Evolutionary conservation across 2,888 invertebrate genomes (phyloP), one percentile per base, ranked within the genome.

Genomic region (Chalcis sispes): DNA sequence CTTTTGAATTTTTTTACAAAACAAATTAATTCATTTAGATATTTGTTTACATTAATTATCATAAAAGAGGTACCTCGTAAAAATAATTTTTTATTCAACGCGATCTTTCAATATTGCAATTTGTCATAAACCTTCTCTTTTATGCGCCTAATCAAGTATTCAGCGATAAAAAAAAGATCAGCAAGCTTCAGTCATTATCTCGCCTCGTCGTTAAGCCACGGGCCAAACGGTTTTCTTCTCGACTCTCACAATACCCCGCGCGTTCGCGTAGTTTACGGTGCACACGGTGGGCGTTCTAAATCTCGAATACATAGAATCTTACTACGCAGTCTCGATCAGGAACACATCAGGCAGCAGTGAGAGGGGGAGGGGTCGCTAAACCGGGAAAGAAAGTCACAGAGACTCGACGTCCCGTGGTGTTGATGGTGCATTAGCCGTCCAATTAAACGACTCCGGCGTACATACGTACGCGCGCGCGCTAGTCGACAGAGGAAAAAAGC

Each of bases 31-130:
- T 50, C 36, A 3, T n/a, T 7, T 18, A 10, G 7, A 10, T 18
- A 73, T 67, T 61, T 73, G 73, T 73, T 73, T 73, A 73, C 52
- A 42, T 42, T 67, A 42, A 73, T 73, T 73, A 73, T 61, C 73
- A 73, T 73, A 32, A 67, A 42, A 73, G 65, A 61, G 29, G 48
- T 59, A 36, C 15, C 46, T n/a, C 54, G 32, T 42, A 13, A 42
- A 4, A 46, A 54, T 65, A 65, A 42, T 3, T 62, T 15, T 10
- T 10, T 36, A 18, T 23, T 15, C 10, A 1, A 7, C 18, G 18
- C 25, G 3, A 36, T 25, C 46, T 72, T 58, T 72, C 72, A 66
- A 66, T 65, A 50, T 0, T 0, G 52, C 61, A 42, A 48, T 61
- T 29, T 42, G 61, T 73, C 73, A 42, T 20, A 29, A 56, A 64